Evolutionary conservation across 2,113 vertebrate species (phyloP), one percentile per base, ranked within the genome.

Genomic region (Thunnus thynnus): DNA sequence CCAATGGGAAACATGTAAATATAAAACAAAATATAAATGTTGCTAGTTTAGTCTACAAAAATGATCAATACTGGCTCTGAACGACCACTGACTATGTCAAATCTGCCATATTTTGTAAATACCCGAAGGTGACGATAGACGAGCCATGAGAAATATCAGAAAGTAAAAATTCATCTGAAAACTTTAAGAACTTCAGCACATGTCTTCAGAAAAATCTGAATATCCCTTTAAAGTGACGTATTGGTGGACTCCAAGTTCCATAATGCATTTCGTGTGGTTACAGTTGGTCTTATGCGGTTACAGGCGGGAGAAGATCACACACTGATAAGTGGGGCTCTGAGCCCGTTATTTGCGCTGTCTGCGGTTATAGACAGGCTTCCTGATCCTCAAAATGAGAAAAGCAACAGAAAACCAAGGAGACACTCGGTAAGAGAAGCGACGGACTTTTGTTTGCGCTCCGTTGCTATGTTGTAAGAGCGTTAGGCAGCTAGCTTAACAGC

Each of bases 211-310:
- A 27, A 63, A 36, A 10, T 6, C 36, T 10, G 14, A 63, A 17
- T 63, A 54, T 73, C 16, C 25, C 20, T 62, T 47, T 58, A 51
- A 44, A 0, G 3, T 13, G 6, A 3, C 5, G 8, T 1, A 36
- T 8, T 0, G 12, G 13, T 51, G 30, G 30, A 90, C 90, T 87
- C 8, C 52, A 87, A 44, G 25, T 77, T 3, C 91, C 93, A 91
- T 1, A 32, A 93, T 90, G 72, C 90, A 81, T 1, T 84, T 50
- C 79, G 62, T 0, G 0, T 2, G 0, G 10, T 12, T 41, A 64
- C 4, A 13, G 3, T 11, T 9, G 1, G 12, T 17, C 12, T 5
- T 10, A 3, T 48, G 17, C 18, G 16, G 7, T 13, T 8, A 2
- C 72, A 71, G 63, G 92, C 89, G 89, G 78, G 87, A 86, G 74